Base-by-base conservation (phyloP, 2,888 invertebrate species). In the Coenonympha arcania region DNA sequence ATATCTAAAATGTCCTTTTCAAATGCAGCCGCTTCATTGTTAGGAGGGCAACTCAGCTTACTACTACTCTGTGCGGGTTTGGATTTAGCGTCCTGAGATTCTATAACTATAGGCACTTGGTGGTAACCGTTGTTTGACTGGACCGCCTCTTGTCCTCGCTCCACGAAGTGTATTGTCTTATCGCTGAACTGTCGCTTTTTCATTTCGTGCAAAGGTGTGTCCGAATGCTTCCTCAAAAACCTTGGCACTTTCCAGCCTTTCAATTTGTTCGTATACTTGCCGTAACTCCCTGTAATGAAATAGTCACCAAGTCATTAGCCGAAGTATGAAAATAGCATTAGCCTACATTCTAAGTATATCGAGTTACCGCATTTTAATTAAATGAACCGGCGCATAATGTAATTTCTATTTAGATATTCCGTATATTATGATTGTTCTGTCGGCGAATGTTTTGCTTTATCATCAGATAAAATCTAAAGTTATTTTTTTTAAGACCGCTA, bases 181-280 rank as follows among this genome's bases (percentile, higher is more conserved):
- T 83, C 78, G 16, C 78, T 80, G 44, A 76, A 69, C 31, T 78
- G 80, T 26, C 73, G 74, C 59, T 85, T 86, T 59, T 85, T 85
- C 8, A 86, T 79, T 60, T 80, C 78, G 46, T 84, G 84, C 9
- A 85, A 60, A 3, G 85, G 83, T 11, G 86, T 83, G 56, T 90
- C 90, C 0, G 88, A 86, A 66, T 86, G 85, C 65, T 91, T 91
- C 44, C 90, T 86, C 39, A 92, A 74, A 66, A 92, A 91, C 61
- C 89, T 88, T 33, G 92, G 90, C 57, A 92, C 89, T 74, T 90
- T 91, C 91, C 91, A 91, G 59, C 89, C 89, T 69, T 88, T 90
- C 56, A 90, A 64, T 70, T 88, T 90, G 42, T 84, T 87, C 18
- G 87, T 80, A 53, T 87, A 87, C 68, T 87, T 85, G 45, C 90